Percentiles rank a stretch among this genome's conserved stretches.
Conservation (phyloP, 2,797 vertebrate genomes). For the Thripadectes ignobilis region DNA sequence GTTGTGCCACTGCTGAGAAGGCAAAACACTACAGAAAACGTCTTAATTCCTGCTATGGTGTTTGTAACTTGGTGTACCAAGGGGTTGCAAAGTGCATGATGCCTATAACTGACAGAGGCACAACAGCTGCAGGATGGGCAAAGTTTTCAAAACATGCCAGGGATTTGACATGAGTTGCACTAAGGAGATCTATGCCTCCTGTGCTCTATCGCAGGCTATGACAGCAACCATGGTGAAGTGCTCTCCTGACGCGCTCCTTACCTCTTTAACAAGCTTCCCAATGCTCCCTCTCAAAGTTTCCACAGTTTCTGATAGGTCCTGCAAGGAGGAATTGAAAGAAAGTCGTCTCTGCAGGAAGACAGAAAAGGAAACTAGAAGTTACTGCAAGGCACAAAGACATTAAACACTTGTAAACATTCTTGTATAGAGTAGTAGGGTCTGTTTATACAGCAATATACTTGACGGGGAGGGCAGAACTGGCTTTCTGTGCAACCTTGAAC, state of each 20-base stretch:
- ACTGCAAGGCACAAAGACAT: slow-evolving; percentile 17
- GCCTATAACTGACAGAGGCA: not conserved
- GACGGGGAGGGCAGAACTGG: not conserved
- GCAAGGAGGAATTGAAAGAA: slow-evolving; percentile 76
- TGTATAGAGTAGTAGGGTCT: not conserved
- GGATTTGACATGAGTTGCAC: not conserved
- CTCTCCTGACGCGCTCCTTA: slow-evolving; percentile 53
- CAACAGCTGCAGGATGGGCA: not conserved
- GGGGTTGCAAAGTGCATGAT: not conserved
- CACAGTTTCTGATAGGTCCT: slow-evolving; percentile 80
- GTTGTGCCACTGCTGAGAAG: not conserved
- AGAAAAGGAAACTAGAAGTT: slow-evolving; percentile 17
- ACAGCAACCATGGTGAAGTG: not conserved
- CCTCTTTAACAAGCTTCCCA: slow-evolving; percentile 86
- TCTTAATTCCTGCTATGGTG: not conserved
- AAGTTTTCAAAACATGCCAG: not conserved
- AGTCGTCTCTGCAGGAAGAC: slow-evolving; percentile 77
- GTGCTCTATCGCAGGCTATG: not conserved
- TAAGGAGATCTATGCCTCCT: not conserved
- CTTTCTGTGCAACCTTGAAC: not conserved
- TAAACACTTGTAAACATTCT: not conserved
- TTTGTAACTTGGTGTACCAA: not conserved
- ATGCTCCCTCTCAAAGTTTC: slow-evolving; percentile 83
- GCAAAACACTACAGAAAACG: not conserved
- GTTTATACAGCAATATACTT: not conserved